Percentiles rank a stretch among this genome's conserved stretches.
These are phyloP conservation scores for Aleadryas rufinucha DNA, from an alignment of 2,113 vertebrate species.

Conservation along the genomic window DNA sequence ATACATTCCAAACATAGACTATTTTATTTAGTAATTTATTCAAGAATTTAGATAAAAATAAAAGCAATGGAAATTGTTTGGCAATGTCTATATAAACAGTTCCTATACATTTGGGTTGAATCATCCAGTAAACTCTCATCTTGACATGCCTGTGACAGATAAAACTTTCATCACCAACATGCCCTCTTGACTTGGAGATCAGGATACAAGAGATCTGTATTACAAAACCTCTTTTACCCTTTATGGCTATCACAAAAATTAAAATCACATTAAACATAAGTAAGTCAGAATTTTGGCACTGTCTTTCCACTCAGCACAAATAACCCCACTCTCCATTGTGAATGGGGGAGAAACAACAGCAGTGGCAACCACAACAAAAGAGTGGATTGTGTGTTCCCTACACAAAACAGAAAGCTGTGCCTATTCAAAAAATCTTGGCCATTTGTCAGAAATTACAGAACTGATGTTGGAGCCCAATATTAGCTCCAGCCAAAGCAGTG, in stretches of 20 bases:
- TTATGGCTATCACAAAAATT: constrained; percentile 20
- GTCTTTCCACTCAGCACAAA: constrained; percentile 34
- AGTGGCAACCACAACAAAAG: constrained; percentile 60
- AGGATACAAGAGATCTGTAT: background rate
- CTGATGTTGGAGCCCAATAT: constrained; percentile 27
- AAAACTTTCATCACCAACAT: constrained; percentile 33
- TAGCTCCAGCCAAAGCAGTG: constrained; percentile 35
- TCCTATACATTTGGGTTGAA: constrained; percentile 52
- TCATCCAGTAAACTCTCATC: constrained; percentile 1
- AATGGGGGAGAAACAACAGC: constrained; percentile 38
- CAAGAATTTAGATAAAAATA: constrained; percentile 60
- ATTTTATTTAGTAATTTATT: constrained; percentile 59
- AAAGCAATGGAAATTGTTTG: constrained; percentile 52
- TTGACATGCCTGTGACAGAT: constrained; percentile 4
- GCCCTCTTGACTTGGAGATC: background rate
- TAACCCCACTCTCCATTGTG: constrained; percentile 41
- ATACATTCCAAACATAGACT: constrained; percentile 56
- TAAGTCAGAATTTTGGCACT: constrained; percentile 15
- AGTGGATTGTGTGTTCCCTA: constrained; percentile 46
- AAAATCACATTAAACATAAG: constrained; percentile 16
- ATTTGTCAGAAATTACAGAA: constrained; percentile 56
- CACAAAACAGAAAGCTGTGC: constrained; percentile 60
- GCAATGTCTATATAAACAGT: constrained; percentile 44
- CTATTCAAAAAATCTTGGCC: constrained; percentile 63
- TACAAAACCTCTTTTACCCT: background rate